Percentiles rank a stretch among this genome's conserved stretches.
Conservation (phyloP, 2,113 vertebrate species). For the Sardina pilchardus region DNA sequence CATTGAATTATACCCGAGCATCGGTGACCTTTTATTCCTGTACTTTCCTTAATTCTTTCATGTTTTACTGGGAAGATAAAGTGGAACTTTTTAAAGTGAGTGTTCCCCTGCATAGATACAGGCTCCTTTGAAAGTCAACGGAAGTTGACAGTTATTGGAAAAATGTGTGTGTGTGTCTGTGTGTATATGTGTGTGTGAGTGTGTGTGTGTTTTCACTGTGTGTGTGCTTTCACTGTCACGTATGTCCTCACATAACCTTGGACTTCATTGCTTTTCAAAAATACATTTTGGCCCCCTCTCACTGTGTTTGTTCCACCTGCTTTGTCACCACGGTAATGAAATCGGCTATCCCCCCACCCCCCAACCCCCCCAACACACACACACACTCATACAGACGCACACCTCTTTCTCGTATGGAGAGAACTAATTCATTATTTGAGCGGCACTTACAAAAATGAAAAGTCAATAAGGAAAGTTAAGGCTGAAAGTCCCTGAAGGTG, state of each 20-base stretch:
- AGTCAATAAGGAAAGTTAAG: slow-evolving; percentile 1
- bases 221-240: neutral
- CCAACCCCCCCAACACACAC: neutral
- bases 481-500: neutral
- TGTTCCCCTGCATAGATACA: neutral
- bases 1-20: neutral
- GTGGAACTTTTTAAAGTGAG: neutral
- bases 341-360: neutral
- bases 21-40: neutral
- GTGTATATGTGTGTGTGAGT: neutral
- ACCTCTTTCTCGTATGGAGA: neutral
- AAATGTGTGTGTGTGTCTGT: slow-evolving; percentile 20
- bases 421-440: slow-evolving; percentile 6
- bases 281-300: slow-evolving; percentile 8
- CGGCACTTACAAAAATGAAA: slow-evolving; percentile 23
- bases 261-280: slow-evolving; percentile 1
- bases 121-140: slow-evolving; percentile 9
- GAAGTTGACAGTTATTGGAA: neutral
- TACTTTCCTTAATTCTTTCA: neutral
- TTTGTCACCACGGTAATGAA: slow-evolving; percentile 13
- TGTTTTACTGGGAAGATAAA: neutral
- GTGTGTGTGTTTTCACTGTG: neutral
- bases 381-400: neutral
- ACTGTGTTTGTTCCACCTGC: slow-evolving; percentile 12
- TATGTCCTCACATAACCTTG: slow-evolving; percentile 8